These are phyloP conservation scores for Nemapogon koenigi DNA, from an alignment of 2,888 invertebrate species.

Conservation along the genomic window DNA sequence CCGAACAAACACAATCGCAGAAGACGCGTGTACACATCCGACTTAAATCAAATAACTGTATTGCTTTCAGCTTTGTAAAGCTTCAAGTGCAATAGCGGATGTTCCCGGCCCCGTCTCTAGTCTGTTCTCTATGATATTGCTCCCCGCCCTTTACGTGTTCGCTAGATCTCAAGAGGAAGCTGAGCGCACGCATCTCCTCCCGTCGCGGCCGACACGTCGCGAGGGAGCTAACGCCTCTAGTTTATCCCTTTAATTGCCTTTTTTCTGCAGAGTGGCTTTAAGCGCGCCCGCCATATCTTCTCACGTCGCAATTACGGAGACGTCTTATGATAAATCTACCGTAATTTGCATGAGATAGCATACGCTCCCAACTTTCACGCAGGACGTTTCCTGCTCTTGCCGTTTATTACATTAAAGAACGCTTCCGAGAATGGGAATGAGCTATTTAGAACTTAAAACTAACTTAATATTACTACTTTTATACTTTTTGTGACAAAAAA, in stretches of 20 bases:
- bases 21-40: conserved; percentile 57
- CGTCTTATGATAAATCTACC: conserved; percentile 64
- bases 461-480: too few species aligned
- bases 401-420: conserved; percentile 61
- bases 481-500: too few species aligned
- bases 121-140: conserved; percentile 63
- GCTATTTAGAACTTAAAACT: conserved; percentile 59
- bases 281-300: conserved; percentile 58
- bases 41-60: conserved; percentile 66
- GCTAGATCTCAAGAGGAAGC: conserved; percentile 31
- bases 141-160: conserved; percentile 63
- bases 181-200: conserved; percentile 28
- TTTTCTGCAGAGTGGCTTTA: conserved; percentile 58
- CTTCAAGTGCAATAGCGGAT: conserved; percentile 63
- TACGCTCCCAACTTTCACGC: conserved; percentile 64
- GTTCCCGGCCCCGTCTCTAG: conserved; percentile 48
- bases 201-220: conserved; percentile 36
- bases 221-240: conserved; percentile 54
- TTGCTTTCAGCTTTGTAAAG: conserved; percentile 64
- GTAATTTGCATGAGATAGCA: conserved; percentile 66
- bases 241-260: conserved; percentile 64
- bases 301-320: conserved; percentile 64
- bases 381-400: conserved; percentile 53
- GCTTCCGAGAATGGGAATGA: conserved; percentile 60
- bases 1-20: conserved; percentile 60